Conservation (phyloP, 2,797 vertebrate genomes). For the Oreochromis mossambicus region DNA sequence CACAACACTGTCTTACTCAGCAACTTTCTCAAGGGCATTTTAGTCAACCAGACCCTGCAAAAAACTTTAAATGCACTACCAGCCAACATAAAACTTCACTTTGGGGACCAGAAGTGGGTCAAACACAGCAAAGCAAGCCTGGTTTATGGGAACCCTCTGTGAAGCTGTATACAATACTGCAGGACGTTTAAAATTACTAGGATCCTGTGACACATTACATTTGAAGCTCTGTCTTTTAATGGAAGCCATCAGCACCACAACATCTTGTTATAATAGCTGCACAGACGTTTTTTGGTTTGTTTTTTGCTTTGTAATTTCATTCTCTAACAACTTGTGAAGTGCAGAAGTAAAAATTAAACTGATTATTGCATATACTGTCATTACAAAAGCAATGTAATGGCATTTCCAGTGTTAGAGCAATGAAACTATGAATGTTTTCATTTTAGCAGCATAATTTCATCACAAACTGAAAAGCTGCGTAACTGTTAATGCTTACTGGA, state of each 20-base stretch:
- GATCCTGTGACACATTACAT: background rate
- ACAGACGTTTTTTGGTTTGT: background rate
- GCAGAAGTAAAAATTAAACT: background rate
- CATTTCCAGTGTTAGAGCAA: background rate
- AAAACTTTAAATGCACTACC: conserved; percentile 9
- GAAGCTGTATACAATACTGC: background rate
- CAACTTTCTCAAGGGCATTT: conserved; percentile 42
- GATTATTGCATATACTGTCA: background rate
- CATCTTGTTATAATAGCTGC: background rate
- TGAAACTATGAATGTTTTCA: background rate
- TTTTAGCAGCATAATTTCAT: background rate
- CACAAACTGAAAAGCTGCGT: background rate
- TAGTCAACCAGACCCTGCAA: background rate
- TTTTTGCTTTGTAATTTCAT: background rate
- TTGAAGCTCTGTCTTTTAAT: background rate
- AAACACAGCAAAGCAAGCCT: background rate
- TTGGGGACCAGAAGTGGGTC: background rate
- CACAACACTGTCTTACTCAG: conserved; percentile 15
- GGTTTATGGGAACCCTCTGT: background rate
- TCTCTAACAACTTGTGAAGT: background rate
- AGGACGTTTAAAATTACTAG: background rate
- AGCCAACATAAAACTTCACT: conserved; percentile 13
- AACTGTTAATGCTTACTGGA: background rate
- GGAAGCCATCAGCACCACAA: background rate
- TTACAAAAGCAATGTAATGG: background rate